A percentile compares a stretch with the other conserved stretches of the same genome.
Evolutionary conservation across 2,797 vertebrate genomes (phyloP).

Genomic region (Microctenopoma steveboyesi): DNA sequence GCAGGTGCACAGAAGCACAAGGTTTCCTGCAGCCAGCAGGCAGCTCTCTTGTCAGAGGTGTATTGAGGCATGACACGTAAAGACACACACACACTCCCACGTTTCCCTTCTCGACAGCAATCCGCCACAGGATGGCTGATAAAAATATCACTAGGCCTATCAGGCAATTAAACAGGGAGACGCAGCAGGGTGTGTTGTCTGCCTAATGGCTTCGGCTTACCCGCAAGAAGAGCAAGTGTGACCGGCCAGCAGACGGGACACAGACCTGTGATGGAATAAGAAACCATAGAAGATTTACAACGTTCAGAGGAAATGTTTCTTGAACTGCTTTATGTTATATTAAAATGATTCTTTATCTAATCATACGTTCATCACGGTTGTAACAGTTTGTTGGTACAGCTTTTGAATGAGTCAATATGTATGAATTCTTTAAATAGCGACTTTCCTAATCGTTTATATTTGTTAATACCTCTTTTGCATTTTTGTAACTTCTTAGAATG

Average conservation of each 20-base stretch:
- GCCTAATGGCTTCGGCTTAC: constrained; percentile 66
- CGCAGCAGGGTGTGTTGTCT: constrained; percentile 63
- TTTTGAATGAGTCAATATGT: neutral
- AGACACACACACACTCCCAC: constrained; percentile 52
- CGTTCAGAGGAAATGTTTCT: neutral
- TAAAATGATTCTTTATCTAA: no score
- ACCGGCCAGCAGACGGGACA: constrained; percentile 52
- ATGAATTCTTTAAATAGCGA: neutral
- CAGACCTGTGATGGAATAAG: constrained; percentile 54
- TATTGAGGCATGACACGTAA: constrained; percentile 70
- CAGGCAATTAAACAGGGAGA: constrained; percentile 80
- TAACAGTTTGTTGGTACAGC: neutral
- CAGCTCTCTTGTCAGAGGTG: constrained; percentile 73
- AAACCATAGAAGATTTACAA: constrained; percentile 39
- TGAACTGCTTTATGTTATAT: no score
- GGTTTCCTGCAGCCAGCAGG: constrained; percentile 72
- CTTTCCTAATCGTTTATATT: neutral
- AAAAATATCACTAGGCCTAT: constrained; percentile 82
- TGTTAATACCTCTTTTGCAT: no score
- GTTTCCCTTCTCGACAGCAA: constrained; percentile 53
- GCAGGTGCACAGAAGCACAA: constrained; percentile 72
- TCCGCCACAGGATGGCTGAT: constrained; percentile 71
- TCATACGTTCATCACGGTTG: neutral
- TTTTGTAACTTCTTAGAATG: constrained; percentile 1
- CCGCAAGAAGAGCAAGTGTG: constrained; percentile 48